Evolutionary conservation across 1,140 invertebrate genomes (phyloP), one percentile per base, ranked within the genome.

Genomic region (Chelonus insularis): DNA sequence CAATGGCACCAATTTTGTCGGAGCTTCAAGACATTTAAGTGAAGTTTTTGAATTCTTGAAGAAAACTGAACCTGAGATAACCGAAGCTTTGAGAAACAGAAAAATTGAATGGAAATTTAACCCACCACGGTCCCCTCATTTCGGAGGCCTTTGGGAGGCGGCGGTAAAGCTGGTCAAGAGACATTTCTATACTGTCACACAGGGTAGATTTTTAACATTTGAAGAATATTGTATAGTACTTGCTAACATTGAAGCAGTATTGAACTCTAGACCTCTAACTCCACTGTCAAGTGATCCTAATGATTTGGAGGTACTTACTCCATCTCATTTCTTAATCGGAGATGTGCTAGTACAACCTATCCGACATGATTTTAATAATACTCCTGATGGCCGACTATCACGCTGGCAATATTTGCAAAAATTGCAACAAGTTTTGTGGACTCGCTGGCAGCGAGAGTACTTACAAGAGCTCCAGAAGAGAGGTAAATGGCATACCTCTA

Each of bases 391-490:
- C 58, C 62, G 64, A 16, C 37, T 72, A n/a, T 60, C 56, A 16
- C 41, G 67, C 7, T 73, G 63, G 57, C 66, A 74, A 58, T 41
- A 58, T 11, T 7, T 71, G 14, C 55, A 67, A 43, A 39, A 64
- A 47, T 36, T 69, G 2, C n/a, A 45, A 12, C 71, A 74, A 54
- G 54, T 64, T 43, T 69, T 71, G 54, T 73, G 70, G 68, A 57
- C 45, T 14, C 37, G 68, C 3, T 72, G 69, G 68, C 37, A 16
- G n/a, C 20, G 60, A 6, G 65, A 73, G 29, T 73, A 71, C 55
- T 39, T 73, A 5, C 25, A 64, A 7, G 50, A 55, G 14, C 52
- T 73, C 6, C 72, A 72, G 51, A 54, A 63, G 32, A 21, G 65
- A 43, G 21, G 21, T 12, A 73, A 72, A 36, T 72, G 72, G 69